Evolutionary conservation across 2,888 invertebrate genomes (phyloP).

Genomic region (Steinernema scapterisci): DNA sequence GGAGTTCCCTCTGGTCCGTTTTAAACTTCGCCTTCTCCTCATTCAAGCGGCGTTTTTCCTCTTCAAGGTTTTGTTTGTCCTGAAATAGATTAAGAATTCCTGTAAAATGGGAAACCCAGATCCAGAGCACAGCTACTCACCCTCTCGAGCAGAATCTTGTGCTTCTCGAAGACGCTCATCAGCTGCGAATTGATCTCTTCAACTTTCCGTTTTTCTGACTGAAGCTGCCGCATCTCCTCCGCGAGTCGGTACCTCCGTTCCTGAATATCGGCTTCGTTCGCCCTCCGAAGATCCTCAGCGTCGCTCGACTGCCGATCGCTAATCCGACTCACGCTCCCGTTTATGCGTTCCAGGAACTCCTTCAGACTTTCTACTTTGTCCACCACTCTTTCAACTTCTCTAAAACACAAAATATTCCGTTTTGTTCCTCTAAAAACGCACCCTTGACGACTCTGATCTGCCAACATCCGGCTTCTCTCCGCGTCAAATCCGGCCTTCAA

Average conservation of each 20-base stretch:
- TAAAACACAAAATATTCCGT: background rate
- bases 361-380: conserved; percentile 19
- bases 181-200: conserved; percentile 16
- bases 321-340: background rate
- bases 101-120: too few species aligned
- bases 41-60: background rate
- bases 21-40: conserved; percentile 24
- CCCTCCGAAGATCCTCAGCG: conserved; percentile 4
- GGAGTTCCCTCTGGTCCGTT: conserved; percentile 8
- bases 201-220: conserved; percentile 5
- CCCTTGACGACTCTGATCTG: conserved; percentile 18
- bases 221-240: conserved; percentile 1
- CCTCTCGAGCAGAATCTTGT: conserved; percentile 18
- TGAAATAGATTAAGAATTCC: background rate
- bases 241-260: background rate
- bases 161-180: conserved; percentile 12
- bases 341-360: conserved; percentile 1
- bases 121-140: too few species aligned
- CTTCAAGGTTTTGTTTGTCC: conserved; percentile 14
- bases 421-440: background rate
- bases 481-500: conserved; percentile 17
- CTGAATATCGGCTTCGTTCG: background rate
- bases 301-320: background rate
- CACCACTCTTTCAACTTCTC: conserved; percentile 1
- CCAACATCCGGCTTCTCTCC: background rate